Percentiles rank a stretch among this genome's conserved stretches.
Conservation (phyloP, 1,140 invertebrate species). For the Neoseiulus cucumeris region DNA sequence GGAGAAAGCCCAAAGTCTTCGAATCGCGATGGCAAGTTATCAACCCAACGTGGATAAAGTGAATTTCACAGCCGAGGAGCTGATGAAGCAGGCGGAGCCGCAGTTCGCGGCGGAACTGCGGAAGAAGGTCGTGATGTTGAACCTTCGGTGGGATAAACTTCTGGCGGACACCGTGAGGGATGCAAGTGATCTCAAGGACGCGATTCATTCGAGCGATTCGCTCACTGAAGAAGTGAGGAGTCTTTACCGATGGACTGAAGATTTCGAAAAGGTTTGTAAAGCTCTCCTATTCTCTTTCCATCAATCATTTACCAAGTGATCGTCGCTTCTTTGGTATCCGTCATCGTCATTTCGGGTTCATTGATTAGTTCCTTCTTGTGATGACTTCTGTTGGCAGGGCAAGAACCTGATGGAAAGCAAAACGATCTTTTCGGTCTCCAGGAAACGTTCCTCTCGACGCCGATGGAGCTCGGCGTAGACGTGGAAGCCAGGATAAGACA, state of each 20-base stretch:
- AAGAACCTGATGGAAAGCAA: no score
- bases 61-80: conserved; percentile 35
- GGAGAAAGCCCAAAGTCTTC: conserved; percentile 39
- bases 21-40: conserved; percentile 43
- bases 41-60: conserved; percentile 41
- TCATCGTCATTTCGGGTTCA: no score
- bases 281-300: no score
- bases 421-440: neutral
- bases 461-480: conserved; percentile 3
- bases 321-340: no score
- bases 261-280: neutral
- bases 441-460: neutral
- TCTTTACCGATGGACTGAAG: neutral
- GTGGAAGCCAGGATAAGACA: neutral
- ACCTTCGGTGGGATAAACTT: conserved; percentile 26
- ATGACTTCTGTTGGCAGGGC: no score
- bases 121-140: conserved; percentile 26
- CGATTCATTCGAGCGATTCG: neutral
- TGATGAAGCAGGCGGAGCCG: conserved; percentile 41
- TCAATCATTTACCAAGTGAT: no score
- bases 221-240: neutral
- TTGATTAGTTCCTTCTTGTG: no score
- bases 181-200: neutral
- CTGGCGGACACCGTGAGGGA: neutral
- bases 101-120: conserved; percentile 28